phyloP scores from a whole-genome alignment of 2,888 invertebrate species.

The Lasioglossum morio region DNA sequence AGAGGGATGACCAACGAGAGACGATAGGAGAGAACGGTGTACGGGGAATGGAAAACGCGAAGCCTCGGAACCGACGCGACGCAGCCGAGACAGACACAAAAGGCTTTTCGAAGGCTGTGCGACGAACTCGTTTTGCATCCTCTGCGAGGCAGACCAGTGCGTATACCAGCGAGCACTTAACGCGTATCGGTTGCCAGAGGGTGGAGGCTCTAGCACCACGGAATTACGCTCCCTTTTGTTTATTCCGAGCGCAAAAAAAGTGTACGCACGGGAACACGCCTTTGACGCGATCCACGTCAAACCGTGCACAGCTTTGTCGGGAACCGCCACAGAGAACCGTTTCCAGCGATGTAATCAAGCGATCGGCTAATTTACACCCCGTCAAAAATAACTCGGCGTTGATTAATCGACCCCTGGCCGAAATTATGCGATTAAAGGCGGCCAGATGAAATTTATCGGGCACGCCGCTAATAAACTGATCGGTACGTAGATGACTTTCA shows the following conservation, averaged over 20 bases:
- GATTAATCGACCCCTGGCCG: conserved; percentile 10
- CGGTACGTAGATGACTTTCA: neutral
- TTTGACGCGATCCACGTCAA: conserved; percentile 24
- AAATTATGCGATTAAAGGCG: conserved; percentile 2
- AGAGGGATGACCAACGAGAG: neutral
- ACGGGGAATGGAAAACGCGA: conserved; percentile 60
- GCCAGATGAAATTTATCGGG: neutral
- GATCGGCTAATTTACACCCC: conserved; percentile 10
- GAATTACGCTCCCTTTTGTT: conserved; percentile 57
- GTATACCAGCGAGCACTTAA: conserved; percentile 51
- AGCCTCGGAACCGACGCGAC: conserved; percentile 17
- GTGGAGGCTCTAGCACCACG: conserved; percentile 15
- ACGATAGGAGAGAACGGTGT: neutral
- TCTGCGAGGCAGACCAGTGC: conserved; percentile 34
- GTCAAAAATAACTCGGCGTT: neutral
- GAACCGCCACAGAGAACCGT: neutral
- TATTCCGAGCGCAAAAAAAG: conserved; percentile 26
- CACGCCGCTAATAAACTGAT: neutral
- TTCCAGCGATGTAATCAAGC: neutral
- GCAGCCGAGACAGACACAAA: conserved; percentile 50
- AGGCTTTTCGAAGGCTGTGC: conserved; percentile 53
- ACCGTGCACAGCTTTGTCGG: neutral
- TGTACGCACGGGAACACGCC: conserved; percentile 1
- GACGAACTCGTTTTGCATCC: conserved; percentile 47
- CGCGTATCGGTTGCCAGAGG: conserved; percentile 50